These are phyloP conservation scores for Nyleta sp. DNA, from an alignment of 2,888 invertebrate species.

Conservation along the genomic window DNA sequence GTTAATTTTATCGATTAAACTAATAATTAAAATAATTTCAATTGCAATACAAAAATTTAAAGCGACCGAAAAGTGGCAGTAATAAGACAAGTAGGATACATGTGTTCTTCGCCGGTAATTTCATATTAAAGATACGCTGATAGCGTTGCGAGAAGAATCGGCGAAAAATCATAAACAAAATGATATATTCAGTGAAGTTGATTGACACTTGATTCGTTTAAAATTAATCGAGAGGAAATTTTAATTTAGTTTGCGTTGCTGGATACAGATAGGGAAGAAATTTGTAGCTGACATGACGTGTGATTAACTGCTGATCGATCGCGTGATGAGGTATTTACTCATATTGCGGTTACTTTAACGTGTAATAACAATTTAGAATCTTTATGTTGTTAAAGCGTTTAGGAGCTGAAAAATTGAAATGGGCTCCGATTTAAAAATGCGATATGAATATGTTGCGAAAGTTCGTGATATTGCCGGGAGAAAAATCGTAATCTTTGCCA, in stretches of 20 bases:
- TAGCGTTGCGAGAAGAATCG: too few relatives aligned
- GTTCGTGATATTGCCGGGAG: conserved; percentile 7
- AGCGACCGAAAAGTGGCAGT: too few relatives aligned
- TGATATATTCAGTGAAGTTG: conserved; percentile 25
- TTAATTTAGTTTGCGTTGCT: conserved; percentile 50
- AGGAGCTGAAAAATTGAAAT: conserved; percentile 50
- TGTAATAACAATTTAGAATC: conserved; percentile 57
- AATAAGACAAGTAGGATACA: too few relatives aligned
- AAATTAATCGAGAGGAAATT: conserved; percentile 62
- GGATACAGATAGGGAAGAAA: conserved; percentile 62
- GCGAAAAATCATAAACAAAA: neutral
- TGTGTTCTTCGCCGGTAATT: too few relatives aligned
- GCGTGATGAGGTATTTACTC: conserved; percentile 60
- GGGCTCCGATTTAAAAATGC: conserved; percentile 28
- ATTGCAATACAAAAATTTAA: too few relatives aligned
- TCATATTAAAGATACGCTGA: too few relatives aligned
- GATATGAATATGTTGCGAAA: conserved; percentile 22
- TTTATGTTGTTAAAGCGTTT: conserved; percentile 50
- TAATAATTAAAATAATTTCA: too few relatives aligned
- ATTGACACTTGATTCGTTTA: conserved; percentile 42
- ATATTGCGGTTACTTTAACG: conserved; percentile 53
- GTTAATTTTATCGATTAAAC: too few relatives aligned
- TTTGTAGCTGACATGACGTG: conserved; percentile 67
- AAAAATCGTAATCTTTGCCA: neutral
- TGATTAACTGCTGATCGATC: conserved; percentile 64